phyloP scores from a whole-genome alignment of 64 coral and sea anemone genomes.

The Anthopleura sola region DNA sequence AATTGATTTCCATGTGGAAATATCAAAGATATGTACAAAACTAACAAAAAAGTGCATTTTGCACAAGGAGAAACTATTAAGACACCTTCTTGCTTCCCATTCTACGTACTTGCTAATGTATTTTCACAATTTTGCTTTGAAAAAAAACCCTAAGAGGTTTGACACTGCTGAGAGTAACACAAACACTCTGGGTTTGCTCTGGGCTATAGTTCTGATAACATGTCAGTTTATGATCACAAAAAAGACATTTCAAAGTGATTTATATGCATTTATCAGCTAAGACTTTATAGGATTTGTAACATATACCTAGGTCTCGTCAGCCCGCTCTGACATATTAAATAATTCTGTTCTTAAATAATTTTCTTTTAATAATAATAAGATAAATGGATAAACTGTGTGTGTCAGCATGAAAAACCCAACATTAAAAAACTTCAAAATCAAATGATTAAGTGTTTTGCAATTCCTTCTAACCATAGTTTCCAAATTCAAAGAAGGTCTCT shows the following conservation, averaged over 20 bases:
- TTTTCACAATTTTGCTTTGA: not conserved
- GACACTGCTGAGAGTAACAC: not conserved
- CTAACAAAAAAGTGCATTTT: not conserved
- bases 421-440: not conserved
- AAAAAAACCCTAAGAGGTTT: not conserved
- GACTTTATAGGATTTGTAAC: not conserved
- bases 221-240: not conserved
- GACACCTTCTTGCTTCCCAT: not conserved
- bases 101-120: not conserved
- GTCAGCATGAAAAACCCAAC: not conserved
- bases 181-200: not conserved
- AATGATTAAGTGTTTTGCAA: not conserved
- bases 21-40: not conserved
- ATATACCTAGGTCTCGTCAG: not conserved
- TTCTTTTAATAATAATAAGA: not conserved
- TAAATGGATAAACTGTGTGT: not conserved
- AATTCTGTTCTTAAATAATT: not conserved
- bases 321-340: not conserved
- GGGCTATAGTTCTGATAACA: not conserved
- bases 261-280: slow-evolving; percentile 5
- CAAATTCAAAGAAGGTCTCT: not conserved
- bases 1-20: too few species aligned
- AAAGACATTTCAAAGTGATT: not conserved
- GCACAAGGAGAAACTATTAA: not conserved
- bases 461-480: not conserved